Base-by-base conservation (phyloP, 2,797 vertebrate species). In the Poecilia picta region DNA sequence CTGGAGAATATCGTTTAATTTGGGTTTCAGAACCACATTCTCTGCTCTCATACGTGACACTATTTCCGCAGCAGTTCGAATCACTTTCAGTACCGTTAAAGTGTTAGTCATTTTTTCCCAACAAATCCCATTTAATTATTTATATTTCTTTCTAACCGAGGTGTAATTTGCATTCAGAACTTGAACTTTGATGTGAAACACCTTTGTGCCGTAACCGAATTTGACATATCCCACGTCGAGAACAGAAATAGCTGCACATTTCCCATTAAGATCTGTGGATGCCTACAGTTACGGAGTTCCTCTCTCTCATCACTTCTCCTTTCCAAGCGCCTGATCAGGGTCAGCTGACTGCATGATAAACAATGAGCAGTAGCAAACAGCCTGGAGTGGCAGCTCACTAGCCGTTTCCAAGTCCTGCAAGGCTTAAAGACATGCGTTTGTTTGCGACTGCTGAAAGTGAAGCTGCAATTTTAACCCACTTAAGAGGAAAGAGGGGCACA, bases 341-440 rank as follows among this genome's bases (percentile, higher is more conserved):
- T 96, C 95, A 96, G 95, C 95, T 95, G 95, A 96, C 94, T 93
- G 90, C 89, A 90, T 88, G 92, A 95, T 94, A 94, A 94, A 94
- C 91, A 95, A 94, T 92, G 92, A 92, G 93, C 91, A 90, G 91
- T 91, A 90, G 88, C 92, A 95, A 95, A 95, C 88, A 92, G 92
- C 92, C 92, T 90, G 76, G 75, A 95, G 91, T 91, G 90, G 87
- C 79, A 89, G 90, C 92, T 94, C 87, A 82, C 87, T 92, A 62
- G 80, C 78, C 89, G 45, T 84, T 93, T 88, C 80, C 80, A 81
- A 87, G 91, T 93, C 89, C 89, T 91, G 90, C 88, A 78, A 87
- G 68, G 68, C 43, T 72, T 72, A 28, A 72, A 46, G 88, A 86
- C 77, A 73, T 86, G 68, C 85, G 33, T 77, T 77, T 86, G 74